A percentile compares a stretch with the other conserved stretches of the same genome.
Conservation (phyloP, 2,797 vertebrate species). For the Sandelia bainsii region DNA sequence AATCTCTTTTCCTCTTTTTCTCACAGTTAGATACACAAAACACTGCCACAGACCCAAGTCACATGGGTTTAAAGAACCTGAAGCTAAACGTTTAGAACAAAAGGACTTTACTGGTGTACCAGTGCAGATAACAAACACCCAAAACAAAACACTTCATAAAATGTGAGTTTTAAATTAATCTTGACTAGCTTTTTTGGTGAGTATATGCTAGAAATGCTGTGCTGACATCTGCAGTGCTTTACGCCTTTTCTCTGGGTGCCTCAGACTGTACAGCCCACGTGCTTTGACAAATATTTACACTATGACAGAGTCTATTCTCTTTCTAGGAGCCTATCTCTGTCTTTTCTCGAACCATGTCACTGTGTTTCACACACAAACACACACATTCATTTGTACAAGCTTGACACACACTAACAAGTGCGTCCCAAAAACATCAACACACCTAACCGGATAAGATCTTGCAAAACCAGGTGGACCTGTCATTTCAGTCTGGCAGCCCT, state of each 20-base stretch:
- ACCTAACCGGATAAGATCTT: slow-evolving; percentile 63
- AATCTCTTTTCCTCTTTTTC: slow-evolving; percentile 71
- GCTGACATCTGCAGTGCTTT: slow-evolving; percentile 54
- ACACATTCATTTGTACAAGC: slow-evolving; percentile 18
- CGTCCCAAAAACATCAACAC: slow-evolving; percentile 62
- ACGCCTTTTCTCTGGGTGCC: slow-evolving; percentile 32
- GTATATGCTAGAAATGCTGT: not conserved
- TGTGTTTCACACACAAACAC: slow-evolving; percentile 26
- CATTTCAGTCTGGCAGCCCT: slow-evolving; percentile 54
- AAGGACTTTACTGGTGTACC: slow-evolving; percentile 2
- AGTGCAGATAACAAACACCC: not conserved
- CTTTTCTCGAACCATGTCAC: slow-evolving; percentile 17
- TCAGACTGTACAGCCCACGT: slow-evolving; percentile 66
- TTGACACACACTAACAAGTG: slow-evolving; percentile 38
- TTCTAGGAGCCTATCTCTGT: slow-evolving; percentile 29
- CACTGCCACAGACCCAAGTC: slow-evolving; percentile 24
- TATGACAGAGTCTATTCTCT: slow-evolving; percentile 39
- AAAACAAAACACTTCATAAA: not conserved
- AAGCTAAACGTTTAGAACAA: not conserved
- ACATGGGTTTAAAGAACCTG: slow-evolving; percentile 46
- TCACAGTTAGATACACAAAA: slow-evolving; percentile 36
- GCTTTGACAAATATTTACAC: slow-evolving; percentile 77
- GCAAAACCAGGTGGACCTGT: slow-evolving; percentile 70
- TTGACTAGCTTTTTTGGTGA: slow-evolving; percentile 5
- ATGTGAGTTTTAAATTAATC: slow-evolving; percentile 1